These are phyloP conservation scores for Zaprionus gabonicus DNA, from an alignment of 1,140 invertebrate genomes.

Conservation along the genomic window DNA sequence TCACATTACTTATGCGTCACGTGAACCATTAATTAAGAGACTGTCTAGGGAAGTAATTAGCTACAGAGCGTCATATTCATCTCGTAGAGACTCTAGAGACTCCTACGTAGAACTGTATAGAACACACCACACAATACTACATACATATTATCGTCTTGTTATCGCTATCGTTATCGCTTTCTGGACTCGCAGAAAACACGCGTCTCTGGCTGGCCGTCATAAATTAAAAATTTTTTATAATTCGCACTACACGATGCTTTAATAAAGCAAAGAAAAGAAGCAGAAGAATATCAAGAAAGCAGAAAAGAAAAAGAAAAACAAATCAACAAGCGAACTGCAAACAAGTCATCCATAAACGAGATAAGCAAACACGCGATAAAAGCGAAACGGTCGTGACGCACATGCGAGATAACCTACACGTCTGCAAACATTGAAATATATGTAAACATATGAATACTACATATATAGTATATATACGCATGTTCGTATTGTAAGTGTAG, in stretches of 20 bases:
- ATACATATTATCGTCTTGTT: neutral
- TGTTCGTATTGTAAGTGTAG: conserved; percentile 10
- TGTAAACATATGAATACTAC: conserved; percentile 22
- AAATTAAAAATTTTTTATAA: conserved; percentile 67
- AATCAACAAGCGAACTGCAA: conserved; percentile 30
- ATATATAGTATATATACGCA: neutral
- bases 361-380: conserved; percentile 74
- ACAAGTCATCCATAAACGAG: conserved; percentile 60
- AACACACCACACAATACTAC: neutral
- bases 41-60: conserved; percentile 34
- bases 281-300: neutral
- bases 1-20: conserved; percentile 49
- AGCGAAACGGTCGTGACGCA: conserved; percentile 64
- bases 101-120: neutral
- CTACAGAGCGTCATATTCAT: neutral
- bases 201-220: conserved; percentile 33
- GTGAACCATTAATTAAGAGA: conserved; percentile 37
- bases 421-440: conserved; percentile 7
- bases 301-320: neutral
- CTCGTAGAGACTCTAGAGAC: neutral
- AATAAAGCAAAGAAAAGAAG: conserved; percentile 43
- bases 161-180: conserved; percentile 23
- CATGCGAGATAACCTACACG: conserved; percentile 35
- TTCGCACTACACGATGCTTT: conserved; percentile 63
- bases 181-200: conserved; percentile 55